These are phyloP conservation scores for Bugulina stolonifera DNA, from an alignment of 2,888 invertebrate species.

Conservation along the genomic window DNA sequence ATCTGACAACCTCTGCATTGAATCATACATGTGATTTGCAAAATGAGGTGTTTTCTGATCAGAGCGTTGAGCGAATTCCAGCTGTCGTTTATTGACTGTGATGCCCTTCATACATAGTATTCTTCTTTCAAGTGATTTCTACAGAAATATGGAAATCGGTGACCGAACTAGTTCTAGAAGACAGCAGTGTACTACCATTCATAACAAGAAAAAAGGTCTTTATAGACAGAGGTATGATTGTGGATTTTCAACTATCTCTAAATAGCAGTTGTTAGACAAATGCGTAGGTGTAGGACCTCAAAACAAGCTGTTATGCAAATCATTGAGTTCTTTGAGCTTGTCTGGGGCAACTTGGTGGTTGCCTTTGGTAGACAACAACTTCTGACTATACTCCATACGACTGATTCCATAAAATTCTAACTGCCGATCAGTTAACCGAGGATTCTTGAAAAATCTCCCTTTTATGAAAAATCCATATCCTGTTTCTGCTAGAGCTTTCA, in stretches of 20 bases:
- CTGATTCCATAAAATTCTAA: conserved; percentile 4
- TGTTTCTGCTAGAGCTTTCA: conserved; percentile 7
- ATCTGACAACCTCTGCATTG: background rate
- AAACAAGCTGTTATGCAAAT: conserved; percentile 1
- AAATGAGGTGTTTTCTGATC: background rate
- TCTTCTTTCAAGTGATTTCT: background rate
- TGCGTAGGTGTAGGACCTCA: no score
- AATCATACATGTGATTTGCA: background rate
- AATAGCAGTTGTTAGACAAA: no score
- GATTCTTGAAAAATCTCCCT: conserved; percentile 19
- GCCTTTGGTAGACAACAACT: conserved; percentile 1
- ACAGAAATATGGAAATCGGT: background rate
- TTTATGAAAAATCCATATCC: conserved; percentile 16
- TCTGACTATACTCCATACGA: conserved; percentile 1
- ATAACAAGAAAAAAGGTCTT: no score
- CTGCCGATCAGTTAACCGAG: background rate
- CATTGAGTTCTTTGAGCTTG: conserved; percentile 17
- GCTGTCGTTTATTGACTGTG: background rate
- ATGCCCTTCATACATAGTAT: background rate
- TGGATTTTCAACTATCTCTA: no score
- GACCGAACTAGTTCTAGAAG: no score
- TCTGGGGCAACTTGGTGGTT: conserved; percentile 20
- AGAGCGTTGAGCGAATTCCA: background rate
- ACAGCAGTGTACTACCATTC: no score
- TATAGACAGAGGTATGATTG: no score